Base-by-base conservation (phyloP, 2,113 vertebrate genomes). In the Thinocorus orbignyianus region DNA sequence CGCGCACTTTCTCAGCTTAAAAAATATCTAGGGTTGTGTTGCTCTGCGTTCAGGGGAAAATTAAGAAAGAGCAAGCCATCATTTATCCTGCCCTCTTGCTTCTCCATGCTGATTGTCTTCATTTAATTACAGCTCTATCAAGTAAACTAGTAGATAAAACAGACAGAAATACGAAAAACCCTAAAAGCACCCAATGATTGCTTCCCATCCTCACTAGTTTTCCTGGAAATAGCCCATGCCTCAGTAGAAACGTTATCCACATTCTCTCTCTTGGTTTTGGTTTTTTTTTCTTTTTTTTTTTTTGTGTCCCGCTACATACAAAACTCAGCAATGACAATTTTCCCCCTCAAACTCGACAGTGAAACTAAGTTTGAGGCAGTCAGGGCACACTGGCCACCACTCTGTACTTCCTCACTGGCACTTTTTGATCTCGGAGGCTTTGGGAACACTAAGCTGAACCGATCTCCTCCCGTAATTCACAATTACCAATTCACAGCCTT, bases 351-450 rank as follows among this genome's bases (percentile, higher is more conserved):
- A 95, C 91, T 62, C 35, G 90, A 94, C 68, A 81, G 90, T 24
- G 39, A 84, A 97, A 91, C 87, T 57, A 95, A 97, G 94, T 98
- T 97, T 96, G 90, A 96, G 97, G 91, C 92, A 96, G 96, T 93
- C 97, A n/a, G 95, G 96, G 95, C 92, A 95, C 31, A 85, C 76
- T 88, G 62, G 48, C 90, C 78, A 96, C 95, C 96, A 95, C 92
- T 91, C 0, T 11, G 94, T 92, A 82, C 87, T 83, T 93, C 69
- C 92, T 97, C 94, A 86, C 82, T 61, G 83, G 97, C 94, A 97
- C 95, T 96, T 97, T 97, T 95, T 97, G 95, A 97, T 98, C 97
- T 96, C 94, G 24, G 78, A 76, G 92, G 96, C 94, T 96, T 81
- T 83, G 78, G 79, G 55, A 94, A 94, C 86, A 77, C 90, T 95